Percentiles rank a stretch among this genome's conserved stretches.
phyloP scores from a whole-genome alignment of 2,113 vertebrate species.

The Python bivittatus region DNA sequence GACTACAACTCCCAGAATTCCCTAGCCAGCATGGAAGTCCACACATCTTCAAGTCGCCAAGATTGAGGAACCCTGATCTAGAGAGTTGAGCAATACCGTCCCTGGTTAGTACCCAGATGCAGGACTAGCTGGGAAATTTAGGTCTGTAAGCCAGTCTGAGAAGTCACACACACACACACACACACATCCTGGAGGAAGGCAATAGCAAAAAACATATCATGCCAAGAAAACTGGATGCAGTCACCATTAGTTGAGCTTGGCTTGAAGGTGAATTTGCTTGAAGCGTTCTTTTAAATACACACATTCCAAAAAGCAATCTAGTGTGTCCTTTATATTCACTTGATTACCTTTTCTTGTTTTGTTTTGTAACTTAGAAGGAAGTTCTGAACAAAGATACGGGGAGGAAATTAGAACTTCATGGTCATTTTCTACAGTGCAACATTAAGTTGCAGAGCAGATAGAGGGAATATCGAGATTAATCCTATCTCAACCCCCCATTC shows the following conservation, averaged over 20 bases:
- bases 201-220: background rate
- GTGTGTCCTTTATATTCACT: background rate
- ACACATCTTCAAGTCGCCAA: too few relatives aligned
- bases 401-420: background rate
- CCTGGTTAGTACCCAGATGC: background rate
- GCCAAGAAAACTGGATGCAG: background rate
- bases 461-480: background rate
- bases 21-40: too few relatives aligned
- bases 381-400: background rate
- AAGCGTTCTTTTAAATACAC: conserved; percentile 37
- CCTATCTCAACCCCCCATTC: background rate
- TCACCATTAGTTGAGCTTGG: background rate
- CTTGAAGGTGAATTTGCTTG: background rate
- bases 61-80: too few relatives aligned
- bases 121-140: background rate
- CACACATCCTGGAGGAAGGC: background rate
- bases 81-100: background rate
- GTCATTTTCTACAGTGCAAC: background rate
- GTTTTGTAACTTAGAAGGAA: background rate
- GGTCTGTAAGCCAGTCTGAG: background rate
- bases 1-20: too few relatives aligned
- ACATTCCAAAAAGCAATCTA: background rate
- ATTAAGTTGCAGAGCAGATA: too few relatives aligned
- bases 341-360: background rate
- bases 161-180: background rate